Conservation (phyloP, 2,888 invertebrate genomes). For the Apantesis nais region DNA sequence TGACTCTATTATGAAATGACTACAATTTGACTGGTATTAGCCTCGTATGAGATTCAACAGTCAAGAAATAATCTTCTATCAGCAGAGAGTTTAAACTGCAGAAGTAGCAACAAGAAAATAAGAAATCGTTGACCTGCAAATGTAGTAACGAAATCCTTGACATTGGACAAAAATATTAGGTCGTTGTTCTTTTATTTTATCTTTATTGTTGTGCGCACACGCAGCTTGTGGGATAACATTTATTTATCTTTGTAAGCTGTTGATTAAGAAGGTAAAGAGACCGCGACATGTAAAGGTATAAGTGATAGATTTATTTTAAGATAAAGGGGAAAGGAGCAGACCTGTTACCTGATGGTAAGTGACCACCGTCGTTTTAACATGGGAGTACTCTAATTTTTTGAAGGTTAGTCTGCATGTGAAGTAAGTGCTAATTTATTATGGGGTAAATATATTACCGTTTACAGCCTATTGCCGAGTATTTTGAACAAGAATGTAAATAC, state of each 20-base stretch:
- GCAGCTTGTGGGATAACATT: not conserved
- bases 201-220: slow-evolving; percentile 1
- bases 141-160: not conserved
- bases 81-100: not conserved
- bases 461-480: too few species aligned
- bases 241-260: slow-evolving; percentile 2
- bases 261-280: not conserved
- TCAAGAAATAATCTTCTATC: not conserved
- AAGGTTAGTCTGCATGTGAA: too few species aligned
- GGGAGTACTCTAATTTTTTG: too few species aligned
- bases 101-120: not conserved
- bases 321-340: too few species aligned
- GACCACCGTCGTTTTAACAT: too few species aligned
- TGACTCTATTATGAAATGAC: too few species aligned
- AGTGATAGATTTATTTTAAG: too few species aligned
- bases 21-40: too few species aligned
- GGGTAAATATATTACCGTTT: too few species aligned
- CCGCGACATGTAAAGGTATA: not conserved
- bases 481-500: too few species aligned
- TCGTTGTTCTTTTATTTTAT: slow-evolving; percentile 19
- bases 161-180: slow-evolving; percentile 14
- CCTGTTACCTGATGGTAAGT: too few species aligned
- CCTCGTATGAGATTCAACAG: not conserved
- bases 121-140: not conserved
- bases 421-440: too few species aligned